Base-by-base conservation (phyloP, 2,113 vertebrate species). In the Aramus guarauna region DNA sequence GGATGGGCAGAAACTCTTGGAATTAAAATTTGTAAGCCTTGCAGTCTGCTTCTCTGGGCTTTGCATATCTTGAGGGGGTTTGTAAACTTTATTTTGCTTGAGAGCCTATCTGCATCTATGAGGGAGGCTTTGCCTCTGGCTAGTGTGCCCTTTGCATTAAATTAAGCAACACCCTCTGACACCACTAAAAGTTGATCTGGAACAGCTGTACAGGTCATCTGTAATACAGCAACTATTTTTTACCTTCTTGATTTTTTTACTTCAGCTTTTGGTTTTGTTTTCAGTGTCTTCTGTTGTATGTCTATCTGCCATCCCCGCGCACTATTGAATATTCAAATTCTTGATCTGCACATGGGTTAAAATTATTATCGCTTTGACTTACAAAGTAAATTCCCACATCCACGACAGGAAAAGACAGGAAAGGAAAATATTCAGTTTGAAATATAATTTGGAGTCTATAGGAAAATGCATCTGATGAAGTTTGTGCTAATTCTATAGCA, bases 301-400 rank as follows among this genome's bases (percentile, higher is more conserved):
- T 48, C 21, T 79, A 37, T 69, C 80, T 94, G 73, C n/a, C n/a
- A 56, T 71, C 47, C 47, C 47, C 45, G 90, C 0, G 0, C 0
- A 4, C 53, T 58, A 0, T 30, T 96, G 69, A 96, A 94, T 92
- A 92, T 94, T 94, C 94, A 94, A 89, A 89, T 30, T 75, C 92
- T 94, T 78, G 52, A 91, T 92, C 86, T 92, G 76, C 80, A 77
- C 55, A n/a, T 43, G 23, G 53, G 56, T 85, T 90, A 91, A 90
- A 92, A 86, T 67, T 73, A 27, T 80, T 93, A 96, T 36, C 92
- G 80, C 97, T 97, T 96, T 96, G 97, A 97, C 88, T 89, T 76
- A 72, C 1, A 92, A 64, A 96, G 62, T 87, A 60, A 96, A 96
- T 96, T 95, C 91, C 94, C 86, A 92, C 34, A 89, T 92, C 68